Percentiles rank a stretch among this genome's conserved stretches.
phyloP scores from a whole-genome alignment of 2,113 vertebrate genomes.

The Pseudopodoces humilis region DNA sequence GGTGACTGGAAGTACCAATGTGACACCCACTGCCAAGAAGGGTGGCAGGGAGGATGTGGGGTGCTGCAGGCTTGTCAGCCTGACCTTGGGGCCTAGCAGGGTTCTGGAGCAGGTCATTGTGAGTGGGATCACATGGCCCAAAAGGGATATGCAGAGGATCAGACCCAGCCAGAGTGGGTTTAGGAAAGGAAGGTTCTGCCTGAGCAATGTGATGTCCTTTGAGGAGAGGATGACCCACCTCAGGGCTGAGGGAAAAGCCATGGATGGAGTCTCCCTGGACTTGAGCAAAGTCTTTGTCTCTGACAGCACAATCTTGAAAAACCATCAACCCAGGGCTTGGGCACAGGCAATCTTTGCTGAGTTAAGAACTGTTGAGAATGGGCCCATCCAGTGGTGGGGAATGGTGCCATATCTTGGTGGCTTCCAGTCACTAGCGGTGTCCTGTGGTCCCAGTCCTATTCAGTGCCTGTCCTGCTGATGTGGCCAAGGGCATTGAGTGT shows the following conservation, averaged over 20 bases:
- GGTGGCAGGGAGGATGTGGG: fast-evolving
- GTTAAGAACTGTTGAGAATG: background rate
- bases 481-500: background rate
- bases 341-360: background rate
- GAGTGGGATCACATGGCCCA: fast-evolving
- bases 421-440: fast-evolving
- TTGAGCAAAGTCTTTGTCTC: background rate
- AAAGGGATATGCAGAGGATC: background rate
- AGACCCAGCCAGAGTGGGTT: background rate
- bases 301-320: too few species aligned
- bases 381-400: background rate
- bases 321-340: fast-evolving
- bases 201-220: background rate
- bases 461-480: background rate
- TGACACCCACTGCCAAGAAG: background rate
- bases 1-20: background rate
- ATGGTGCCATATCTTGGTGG: background rate
- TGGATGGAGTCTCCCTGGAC: background rate
- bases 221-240: fast-evolving
- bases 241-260: fast-evolving
- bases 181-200: background rate
- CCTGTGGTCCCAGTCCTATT: too few species aligned
- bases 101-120: fast-evolving
- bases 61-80: background rate
- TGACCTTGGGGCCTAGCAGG: fast-evolving